phyloP scores from a whole-genome alignment of 2,888 invertebrate genomes.

The Eupithecia subfuscata region DNA sequence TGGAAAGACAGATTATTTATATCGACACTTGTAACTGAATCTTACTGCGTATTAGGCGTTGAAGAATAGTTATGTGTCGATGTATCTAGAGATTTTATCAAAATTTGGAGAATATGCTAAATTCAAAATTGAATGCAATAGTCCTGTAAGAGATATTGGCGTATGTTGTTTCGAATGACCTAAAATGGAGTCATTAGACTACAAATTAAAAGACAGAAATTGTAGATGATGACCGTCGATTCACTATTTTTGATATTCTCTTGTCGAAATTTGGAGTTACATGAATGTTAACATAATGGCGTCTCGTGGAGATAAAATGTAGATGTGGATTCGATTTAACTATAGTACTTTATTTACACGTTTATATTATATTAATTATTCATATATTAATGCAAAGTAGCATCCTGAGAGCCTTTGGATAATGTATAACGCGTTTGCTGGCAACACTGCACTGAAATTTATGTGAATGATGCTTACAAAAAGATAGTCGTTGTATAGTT shows the following conservation, averaged over 20 bases:
- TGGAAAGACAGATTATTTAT: constrained; percentile 16
- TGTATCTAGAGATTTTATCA: constrained; percentile 38
- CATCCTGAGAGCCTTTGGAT: constrained; percentile 74
- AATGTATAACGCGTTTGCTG: constrained; percentile 64
- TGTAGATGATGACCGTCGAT: constrained; percentile 76
- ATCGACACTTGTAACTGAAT: constrained; percentile 19
- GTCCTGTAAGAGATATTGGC: constrained; percentile 68
- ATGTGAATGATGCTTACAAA: neutral
- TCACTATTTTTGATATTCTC: constrained; percentile 84
- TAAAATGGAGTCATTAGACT: constrained; percentile 73
- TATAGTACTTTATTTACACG: constrained; percentile 83
- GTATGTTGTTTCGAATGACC: constrained; percentile 73
- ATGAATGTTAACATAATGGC: constrained; percentile 68
- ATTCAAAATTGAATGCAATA: constrained; percentile 70
- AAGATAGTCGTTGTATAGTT: neutral
- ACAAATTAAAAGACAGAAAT: constrained; percentile 76
- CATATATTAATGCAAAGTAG: constrained; percentile 78
- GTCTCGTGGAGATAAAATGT: constrained; percentile 67
- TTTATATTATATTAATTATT: constrained; percentile 66
- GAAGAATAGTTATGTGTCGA: constrained; percentile 20
- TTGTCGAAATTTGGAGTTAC: constrained; percentile 83
- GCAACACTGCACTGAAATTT: constrained; percentile 54
- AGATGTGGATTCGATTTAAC: constrained; percentile 71
- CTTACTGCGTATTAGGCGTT: neutral
- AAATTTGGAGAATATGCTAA: constrained; percentile 37